These are phyloP conservation scores for Anableps anableps DNA, from an alignment of 2,797 vertebrate species.

Conservation along the genomic window DNA sequence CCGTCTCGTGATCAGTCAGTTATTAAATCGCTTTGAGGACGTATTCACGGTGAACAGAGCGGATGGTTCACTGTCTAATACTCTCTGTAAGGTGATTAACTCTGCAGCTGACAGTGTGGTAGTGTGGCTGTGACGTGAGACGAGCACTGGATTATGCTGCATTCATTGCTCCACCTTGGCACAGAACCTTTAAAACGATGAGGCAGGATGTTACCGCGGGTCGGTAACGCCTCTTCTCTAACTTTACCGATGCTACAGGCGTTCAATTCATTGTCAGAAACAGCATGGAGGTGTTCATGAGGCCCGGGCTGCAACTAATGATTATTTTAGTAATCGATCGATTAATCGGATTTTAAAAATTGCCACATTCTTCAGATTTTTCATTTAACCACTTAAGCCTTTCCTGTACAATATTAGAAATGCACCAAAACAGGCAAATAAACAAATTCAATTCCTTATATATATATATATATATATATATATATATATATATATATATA, in stretches of 20 bases:
- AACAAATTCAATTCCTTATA: too few relatives aligned
- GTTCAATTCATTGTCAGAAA: neutral
- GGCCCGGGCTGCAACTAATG: too few relatives aligned
- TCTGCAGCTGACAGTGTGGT: slow-evolving; percentile 18
- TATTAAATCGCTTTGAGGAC: neutral
- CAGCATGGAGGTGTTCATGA: too few relatives aligned
- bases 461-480: too few relatives aligned
- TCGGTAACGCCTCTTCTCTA: neutral
- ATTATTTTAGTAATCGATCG: too few relatives aligned
- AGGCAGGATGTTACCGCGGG: neutral
- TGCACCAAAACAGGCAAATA: too few relatives aligned
- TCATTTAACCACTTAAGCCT: too few relatives aligned
- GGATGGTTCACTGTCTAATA: slow-evolving; percentile 35
- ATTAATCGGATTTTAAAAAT: too few relatives aligned
- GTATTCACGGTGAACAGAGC: slow-evolving; percentile 2
- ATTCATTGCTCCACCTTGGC: slow-evolving; percentile 14
- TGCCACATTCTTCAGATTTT: too few relatives aligned
- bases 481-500: too few relatives aligned
- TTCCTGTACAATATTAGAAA: too few relatives aligned
- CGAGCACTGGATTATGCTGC: slow-evolving; percentile 32
- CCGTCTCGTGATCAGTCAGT: too few relatives aligned
- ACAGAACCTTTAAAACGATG: neutral
- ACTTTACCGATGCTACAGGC: neutral
- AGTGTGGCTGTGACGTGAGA: slow-evolving; percentile 16
- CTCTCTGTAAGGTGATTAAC: slow-evolving; percentile 65